Conservation (phyloP, 2,113 vertebrate genomes). For the Atherinomorus stipes region DNA sequence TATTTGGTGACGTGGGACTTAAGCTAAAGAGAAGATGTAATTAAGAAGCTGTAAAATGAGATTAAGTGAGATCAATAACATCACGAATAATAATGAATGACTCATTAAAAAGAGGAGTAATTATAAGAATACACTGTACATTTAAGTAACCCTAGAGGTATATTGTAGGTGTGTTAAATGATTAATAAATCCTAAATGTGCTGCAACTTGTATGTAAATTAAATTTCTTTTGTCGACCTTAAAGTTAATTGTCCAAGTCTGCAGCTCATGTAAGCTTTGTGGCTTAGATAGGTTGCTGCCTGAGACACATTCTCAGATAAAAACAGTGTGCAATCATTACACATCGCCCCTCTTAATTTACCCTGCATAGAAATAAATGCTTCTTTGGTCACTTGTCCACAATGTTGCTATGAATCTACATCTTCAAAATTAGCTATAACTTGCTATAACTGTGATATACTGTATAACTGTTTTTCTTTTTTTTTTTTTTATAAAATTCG, state of each 20-base stretch:
- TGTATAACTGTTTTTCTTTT: too few relatives aligned
- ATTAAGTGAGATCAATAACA: not conserved
- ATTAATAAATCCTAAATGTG: not conserved
- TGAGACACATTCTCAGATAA: too few relatives aligned
- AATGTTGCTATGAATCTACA: too few relatives aligned
- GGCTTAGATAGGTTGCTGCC: too few relatives aligned
- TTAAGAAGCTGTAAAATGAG: not conserved
- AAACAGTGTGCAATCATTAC: too few relatives aligned
- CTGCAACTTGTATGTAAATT: not conserved
- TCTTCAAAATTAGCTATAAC: too few relatives aligned
- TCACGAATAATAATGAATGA: not conserved
- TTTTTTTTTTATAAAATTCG: too few relatives aligned
- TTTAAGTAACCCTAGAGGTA: not conserved
- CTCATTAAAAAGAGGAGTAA: not conserved
- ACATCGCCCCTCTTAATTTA: too few relatives aligned
- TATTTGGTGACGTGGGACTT: not conserved
- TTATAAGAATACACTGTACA: not conserved
- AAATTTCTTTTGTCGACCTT: not conserved
- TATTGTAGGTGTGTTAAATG: not conserved
- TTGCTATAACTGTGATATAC: too few relatives aligned
- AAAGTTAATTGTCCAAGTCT: not conserved
- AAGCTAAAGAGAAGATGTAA: too few relatives aligned
- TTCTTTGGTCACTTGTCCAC: too few relatives aligned
- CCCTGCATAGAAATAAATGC: too few relatives aligned
- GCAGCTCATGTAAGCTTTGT: not conserved